These are phyloP conservation scores for Proteles cristata DNA, from an alignment of 2,113 vertebrate genomes.

Conservation along the genomic window DNA sequence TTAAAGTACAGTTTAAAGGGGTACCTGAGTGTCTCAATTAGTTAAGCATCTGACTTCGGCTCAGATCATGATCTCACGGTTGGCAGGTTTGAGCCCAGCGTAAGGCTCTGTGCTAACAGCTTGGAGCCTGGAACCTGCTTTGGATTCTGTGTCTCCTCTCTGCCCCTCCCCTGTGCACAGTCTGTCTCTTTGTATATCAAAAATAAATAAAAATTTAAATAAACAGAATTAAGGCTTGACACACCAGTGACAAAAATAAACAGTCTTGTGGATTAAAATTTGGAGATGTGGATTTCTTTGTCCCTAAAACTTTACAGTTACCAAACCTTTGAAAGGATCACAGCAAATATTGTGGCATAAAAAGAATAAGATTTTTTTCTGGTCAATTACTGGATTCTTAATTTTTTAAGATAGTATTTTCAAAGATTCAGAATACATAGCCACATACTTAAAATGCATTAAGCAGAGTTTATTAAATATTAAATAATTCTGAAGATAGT, in stretches of 20 bases:
- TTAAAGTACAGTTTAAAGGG: not conserved
- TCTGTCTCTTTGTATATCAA: too few species aligned
- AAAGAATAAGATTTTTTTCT: not conserved
- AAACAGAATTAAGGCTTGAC: not conserved
- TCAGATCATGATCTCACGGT: too few species aligned
- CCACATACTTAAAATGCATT: not conserved
- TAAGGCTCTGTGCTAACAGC: too few species aligned
- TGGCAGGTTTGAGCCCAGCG: too few species aligned
- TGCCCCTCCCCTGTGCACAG: too few species aligned
- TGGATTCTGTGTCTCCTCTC: too few species aligned
- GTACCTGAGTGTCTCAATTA: too few species aligned
- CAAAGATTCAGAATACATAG: conserved; percentile 1
- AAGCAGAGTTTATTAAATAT: not conserved
- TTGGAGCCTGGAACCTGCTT: too few species aligned
- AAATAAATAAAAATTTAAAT: not conserved
- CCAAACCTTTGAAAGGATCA: not conserved
- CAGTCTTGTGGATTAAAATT: not conserved
- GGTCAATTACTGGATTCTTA: not conserved
- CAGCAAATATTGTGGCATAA: not conserved
- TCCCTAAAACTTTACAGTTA: not conserved
- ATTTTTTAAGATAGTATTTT: not conserved
- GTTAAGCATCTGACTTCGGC: too few species aligned
- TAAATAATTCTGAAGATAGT: conserved; percentile 18
- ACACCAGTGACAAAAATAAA: not conserved
- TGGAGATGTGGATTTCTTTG: not conserved